Percentiles rank a stretch among this genome's conserved stretches.
Conservation (phyloP, 2,888 invertebrate species). For the Eristalis pertinax region DNA sequence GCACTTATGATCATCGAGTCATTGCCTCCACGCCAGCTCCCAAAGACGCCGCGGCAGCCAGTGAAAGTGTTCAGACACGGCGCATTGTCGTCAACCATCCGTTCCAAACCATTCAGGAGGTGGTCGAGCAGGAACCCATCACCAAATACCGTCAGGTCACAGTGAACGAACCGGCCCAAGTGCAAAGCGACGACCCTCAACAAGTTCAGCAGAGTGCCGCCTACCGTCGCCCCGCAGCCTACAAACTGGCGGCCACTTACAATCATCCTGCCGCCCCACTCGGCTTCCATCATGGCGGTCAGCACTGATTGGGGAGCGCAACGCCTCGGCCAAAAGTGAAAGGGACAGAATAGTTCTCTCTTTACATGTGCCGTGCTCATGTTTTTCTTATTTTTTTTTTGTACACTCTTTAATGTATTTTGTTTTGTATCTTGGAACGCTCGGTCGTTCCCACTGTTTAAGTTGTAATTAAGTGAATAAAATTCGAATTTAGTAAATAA, state of each 20-base stretch:
- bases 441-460: conserved; percentile 7
- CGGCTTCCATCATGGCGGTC: conserved; percentile 54
- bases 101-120: conserved; percentile 84
- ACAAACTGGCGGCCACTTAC: conserved; percentile 34
- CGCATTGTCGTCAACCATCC: conserved; percentile 85
- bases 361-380: not conserved
- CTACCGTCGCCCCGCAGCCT: conserved; percentile 40
- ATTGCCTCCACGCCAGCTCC: conserved; percentile 84
- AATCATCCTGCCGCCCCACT: conserved; percentile 55
- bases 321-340: conserved; percentile 45
- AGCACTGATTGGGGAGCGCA: conserved; percentile 34
- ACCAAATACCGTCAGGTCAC: conserved; percentile 84
- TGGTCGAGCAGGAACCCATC: conserved; percentile 84
- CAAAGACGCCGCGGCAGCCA: conserved; percentile 81
- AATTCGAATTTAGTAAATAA: conserved; percentile 50
- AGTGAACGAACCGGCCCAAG: conserved; percentile 83
- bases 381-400: conserved; percentile 7
- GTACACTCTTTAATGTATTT: conserved; percentile 17
- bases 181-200: conserved; percentile 37
- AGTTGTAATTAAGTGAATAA: conserved; percentile 63
- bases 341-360: conserved; percentile 63
- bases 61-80: conserved; percentile 84
- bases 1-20: conserved; percentile 79
- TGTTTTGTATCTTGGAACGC: conserved; percentile 21
- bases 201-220: conserved; percentile 58